Percentiles rank a stretch among this genome's conserved stretches.
Conservation (phyloP, 64 coral and sea anemone genomes). For the Hydrozoanthus tunicans region DNA sequence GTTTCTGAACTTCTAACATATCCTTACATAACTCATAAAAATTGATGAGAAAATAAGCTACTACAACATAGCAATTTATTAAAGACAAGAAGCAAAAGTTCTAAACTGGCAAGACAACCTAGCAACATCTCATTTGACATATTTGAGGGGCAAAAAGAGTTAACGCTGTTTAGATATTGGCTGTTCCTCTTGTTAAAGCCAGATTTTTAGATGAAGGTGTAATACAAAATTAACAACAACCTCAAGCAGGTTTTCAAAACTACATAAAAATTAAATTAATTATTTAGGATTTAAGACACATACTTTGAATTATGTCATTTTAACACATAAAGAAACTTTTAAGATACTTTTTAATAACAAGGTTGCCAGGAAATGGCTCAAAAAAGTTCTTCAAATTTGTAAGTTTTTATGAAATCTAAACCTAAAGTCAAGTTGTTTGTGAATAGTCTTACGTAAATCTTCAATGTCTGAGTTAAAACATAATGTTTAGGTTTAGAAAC, state of each 20-base stretch:
- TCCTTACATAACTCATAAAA: too few species aligned
- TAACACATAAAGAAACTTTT: not conserved
- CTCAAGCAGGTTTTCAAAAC: not conserved
- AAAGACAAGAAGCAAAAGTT: too few species aligned
- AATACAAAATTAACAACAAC: too few species aligned
- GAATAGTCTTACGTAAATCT: too few species aligned
- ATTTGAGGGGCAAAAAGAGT: not conserved
- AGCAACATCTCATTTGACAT: too few species aligned
- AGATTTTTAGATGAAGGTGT: too few species aligned
- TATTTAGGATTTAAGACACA: not conserved
- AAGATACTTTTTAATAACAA: not conserved
- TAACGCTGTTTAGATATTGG: not conserved
- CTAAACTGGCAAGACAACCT: too few species aligned
- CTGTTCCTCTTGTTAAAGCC: too few species aligned
- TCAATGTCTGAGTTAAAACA: too few species aligned
- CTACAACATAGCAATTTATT: too few species aligned
- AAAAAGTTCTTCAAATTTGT: not conserved
- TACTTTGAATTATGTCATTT: not conserved
- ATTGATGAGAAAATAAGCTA: too few species aligned
- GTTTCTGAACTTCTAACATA: too few species aligned
- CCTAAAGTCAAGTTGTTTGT: not conserved
- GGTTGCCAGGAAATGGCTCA: not conserved
- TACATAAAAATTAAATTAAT: not conserved
- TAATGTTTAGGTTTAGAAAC: not conserved
- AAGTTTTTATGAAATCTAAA: not conserved